phyloP scores from a whole-genome alignment of 2,797 vertebrate species.

The Tragelaphus eurycerus region DNA sequence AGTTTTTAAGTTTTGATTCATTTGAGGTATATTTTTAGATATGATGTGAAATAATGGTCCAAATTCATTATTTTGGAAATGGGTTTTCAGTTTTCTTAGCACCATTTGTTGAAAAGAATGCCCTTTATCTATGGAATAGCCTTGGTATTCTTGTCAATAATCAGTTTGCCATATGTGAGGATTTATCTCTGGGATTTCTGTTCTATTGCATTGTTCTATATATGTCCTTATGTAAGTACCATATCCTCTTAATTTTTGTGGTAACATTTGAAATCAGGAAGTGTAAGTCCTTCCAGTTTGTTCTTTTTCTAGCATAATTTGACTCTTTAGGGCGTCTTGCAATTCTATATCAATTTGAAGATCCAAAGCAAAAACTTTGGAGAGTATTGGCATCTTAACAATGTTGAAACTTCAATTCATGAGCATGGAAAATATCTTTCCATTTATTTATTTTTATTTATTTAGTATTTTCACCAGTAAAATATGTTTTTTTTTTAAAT shows the following conservation, averaged over 20 bases:
- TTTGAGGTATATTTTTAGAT: neutral
- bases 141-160: neutral
- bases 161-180: neutral
- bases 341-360: neutral
- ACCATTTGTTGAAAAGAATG: neutral
- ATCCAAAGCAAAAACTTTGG: neutral
- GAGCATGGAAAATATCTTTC: neutral
- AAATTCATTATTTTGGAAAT: neutral
- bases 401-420: neutral
- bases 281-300: neutral
- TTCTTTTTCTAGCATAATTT: neutral
- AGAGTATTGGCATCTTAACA: neutral
- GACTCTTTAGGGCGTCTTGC: neutral
- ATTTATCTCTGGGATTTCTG: neutral
- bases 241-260: neutral
- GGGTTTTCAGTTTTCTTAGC: neutral
- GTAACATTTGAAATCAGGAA: neutral
- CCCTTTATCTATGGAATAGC: neutral
- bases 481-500: neutral
- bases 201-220: neutral
- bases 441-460: neutral
- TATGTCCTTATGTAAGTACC: neutral
- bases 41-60: neutral
- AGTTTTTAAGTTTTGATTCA: neutral
- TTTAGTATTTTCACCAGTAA: neutral